Evolutionary conservation across 1,140 invertebrate species (phyloP).

Genomic region (Bombus ignitus): DNA sequence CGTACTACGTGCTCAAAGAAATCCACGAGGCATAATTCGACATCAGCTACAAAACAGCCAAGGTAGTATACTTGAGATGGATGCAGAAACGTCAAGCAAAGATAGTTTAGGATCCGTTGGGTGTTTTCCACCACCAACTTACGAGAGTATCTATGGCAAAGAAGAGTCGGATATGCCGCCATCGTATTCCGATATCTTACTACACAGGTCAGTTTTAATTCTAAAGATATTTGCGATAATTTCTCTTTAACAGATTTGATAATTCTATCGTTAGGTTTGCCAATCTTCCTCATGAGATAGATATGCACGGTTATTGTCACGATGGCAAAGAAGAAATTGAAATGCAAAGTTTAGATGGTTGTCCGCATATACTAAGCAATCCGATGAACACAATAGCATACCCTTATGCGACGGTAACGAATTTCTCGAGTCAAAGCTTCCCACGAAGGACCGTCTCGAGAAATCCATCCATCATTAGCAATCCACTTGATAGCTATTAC

Average conservation of each 20-base stretch:
- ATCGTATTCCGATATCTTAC: conserved; percentile 79
- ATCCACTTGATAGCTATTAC: conserved; percentile 74
- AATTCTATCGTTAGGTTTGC: conserved; percentile 67
- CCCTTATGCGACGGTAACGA: conserved; percentile 66
- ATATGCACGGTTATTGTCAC: conserved; percentile 68
- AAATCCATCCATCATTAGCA: conserved; percentile 74
- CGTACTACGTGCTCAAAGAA: conserved; percentile 80
- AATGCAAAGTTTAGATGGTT: conserved; percentile 73
- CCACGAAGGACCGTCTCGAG: conserved; percentile 67
- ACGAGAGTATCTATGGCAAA: conserved; percentile 81
- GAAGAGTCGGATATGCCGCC: conserved; percentile 78
- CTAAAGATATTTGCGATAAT: background rate
- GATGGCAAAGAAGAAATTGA: conserved; percentile 76
- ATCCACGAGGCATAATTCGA: conserved; percentile 71
- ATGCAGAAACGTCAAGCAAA: conserved; percentile 79
- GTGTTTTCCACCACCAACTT: conserved; percentile 80
- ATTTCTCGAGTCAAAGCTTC: conserved; percentile 73
- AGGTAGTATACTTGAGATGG: conserved; percentile 78
- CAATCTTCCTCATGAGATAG: conserved; percentile 76
- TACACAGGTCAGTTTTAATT: conserved; percentile 71
- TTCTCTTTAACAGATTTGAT: background rate
- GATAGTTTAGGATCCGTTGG: conserved; percentile 77
- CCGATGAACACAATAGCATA: conserved; percentile 65
- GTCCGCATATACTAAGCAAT: conserved; percentile 72
- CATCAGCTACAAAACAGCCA: conserved; percentile 76